Percentiles rank a stretch among this genome's conserved stretches.
phyloP scores from a whole-genome alignment of 2,888 invertebrate species.

The Peribatodes rhomboidaria region DNA sequence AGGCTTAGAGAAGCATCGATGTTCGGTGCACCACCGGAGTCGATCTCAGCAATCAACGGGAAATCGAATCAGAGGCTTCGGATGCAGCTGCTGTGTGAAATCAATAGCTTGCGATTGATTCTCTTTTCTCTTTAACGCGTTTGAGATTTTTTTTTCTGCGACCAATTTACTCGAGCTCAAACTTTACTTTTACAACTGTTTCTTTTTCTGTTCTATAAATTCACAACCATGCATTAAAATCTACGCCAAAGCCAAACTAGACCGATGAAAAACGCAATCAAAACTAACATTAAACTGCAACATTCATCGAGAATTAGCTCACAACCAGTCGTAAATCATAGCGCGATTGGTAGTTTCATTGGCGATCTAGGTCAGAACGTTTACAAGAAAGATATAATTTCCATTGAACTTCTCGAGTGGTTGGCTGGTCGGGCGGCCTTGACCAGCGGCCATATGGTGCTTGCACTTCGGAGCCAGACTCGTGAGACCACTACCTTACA shows the following conservation, averaged over 20 bases:
- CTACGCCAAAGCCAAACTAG: slow-evolving; percentile 4
- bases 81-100: slow-evolving; percentile 64
- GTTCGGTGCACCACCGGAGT: slow-evolving; percentile 40
- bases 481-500: slow-evolving; percentile 64
- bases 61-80: slow-evolving; percentile 64
- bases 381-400: slow-evolving; percentile 61
- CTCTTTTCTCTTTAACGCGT: neutral
- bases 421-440: slow-evolving; percentile 64
- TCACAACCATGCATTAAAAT: neutral
- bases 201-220: slow-evolving; percentile 5
- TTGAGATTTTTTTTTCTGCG: neutral
- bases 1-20: slow-evolving; percentile 33
- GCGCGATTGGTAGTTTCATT: slow-evolving; percentile 54
- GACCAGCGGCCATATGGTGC: slow-evolving; percentile 73
- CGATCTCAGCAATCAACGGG: slow-evolving; percentile 61
- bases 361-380: slow-evolving; percentile 57
- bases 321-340: slow-evolving; percentile 45
- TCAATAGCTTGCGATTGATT: slow-evolving; percentile 65
- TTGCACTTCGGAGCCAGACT: slow-evolving; percentile 61
- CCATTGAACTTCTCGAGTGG: slow-evolving; percentile 62
- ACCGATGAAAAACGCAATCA: slow-evolving; percentile 15
- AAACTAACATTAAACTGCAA: slow-evolving; percentile 22
- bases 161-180: neutral
- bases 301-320: slow-evolving; percentile 32
- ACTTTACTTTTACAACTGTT: neutral